Evolutionary conservation across 1,140 invertebrate species (phyloP), one percentile per base, ranked within the genome.

Genomic region (Diorhabda carinulata): DNA sequence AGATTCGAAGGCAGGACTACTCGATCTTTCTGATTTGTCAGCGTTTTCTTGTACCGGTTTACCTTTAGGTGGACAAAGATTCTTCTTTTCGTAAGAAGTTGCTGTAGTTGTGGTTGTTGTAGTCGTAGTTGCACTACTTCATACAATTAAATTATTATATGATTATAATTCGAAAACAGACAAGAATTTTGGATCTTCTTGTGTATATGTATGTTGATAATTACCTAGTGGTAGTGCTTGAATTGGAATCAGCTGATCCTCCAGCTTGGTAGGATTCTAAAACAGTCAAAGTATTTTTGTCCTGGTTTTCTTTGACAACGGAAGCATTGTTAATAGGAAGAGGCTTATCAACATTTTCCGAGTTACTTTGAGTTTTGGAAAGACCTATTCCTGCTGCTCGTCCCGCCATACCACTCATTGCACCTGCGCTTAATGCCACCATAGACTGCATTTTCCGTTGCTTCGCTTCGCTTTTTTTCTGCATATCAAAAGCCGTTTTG

Each of bases 401-500:
- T 2, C 93, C 93, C 0, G 93, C 93, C 90, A 95, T 94, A 0
- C 92, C 79, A 92, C 91, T 90, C 89, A 95, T 93, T 3, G 92
- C 91, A 3, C 92, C 92, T 0, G 92, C 92, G 78, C 92, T 93
- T 42, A 96, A 80, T 0, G 93, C 92, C 3, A 96, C 93, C 91
- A 96, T 94, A 0, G 92, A 94, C 75, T 96, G 94, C 91, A 96
- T 95, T 78, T 97, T 96, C 44, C 92, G 87, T 77, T 97, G 93
- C 78, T 97, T 97, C 0, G 92, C 93, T 81, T 98, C 96, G 67
- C 96, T 97, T 80, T 98, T 98, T 78, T 96, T 94, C 78, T 98
- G 97, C 92, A 99, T 96, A 73, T 97, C 92, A 77, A 98, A 96
- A 0, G 98, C 98, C 9, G 97, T 98, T 79, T 95, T 95, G 82